These are phyloP conservation scores for Xiphydria camelus DNA, from an alignment of 2,888 invertebrate species.

Conservation along the genomic window DNA sequence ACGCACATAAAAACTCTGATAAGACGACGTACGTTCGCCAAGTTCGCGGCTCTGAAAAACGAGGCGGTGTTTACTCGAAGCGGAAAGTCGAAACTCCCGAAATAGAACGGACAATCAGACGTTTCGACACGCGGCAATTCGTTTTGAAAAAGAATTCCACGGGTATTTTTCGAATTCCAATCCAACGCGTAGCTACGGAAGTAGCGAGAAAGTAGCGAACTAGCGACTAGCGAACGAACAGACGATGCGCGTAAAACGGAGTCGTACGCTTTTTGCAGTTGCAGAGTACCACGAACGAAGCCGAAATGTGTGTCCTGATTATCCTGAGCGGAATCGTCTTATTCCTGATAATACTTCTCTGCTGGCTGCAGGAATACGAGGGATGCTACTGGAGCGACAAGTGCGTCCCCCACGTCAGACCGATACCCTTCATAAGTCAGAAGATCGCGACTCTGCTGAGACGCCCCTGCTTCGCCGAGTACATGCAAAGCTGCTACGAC, in stretches of 20 bases:
- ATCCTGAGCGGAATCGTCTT: no score
- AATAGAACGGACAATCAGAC: no score
- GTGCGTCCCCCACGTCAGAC: neutral
- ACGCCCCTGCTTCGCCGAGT: neutral
- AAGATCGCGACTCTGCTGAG: neutral
- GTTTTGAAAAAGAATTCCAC: no score
- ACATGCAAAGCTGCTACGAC: neutral
- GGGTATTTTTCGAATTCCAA: no score
- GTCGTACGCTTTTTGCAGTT: constrained; percentile 10
- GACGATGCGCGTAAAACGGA: neutral
- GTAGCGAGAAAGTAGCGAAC: neutral
- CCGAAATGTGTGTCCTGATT: no score
- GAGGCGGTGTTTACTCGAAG: no score
- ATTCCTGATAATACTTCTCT: neutral
- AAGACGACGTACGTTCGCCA: no score
- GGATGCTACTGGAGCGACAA: neutral
- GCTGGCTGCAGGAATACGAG: neutral
- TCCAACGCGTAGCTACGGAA: no score
- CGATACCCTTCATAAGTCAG: neutral
- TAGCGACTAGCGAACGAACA: neutral
- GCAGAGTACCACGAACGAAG: constrained; percentile 8
- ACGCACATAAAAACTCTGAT: no score
- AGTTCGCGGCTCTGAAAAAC: no score
- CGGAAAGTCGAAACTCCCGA: no score
- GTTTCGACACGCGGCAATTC: no score